Conservation (phyloP, 2,888 invertebrate species). For the Cheilosia scutellata region DNA sequence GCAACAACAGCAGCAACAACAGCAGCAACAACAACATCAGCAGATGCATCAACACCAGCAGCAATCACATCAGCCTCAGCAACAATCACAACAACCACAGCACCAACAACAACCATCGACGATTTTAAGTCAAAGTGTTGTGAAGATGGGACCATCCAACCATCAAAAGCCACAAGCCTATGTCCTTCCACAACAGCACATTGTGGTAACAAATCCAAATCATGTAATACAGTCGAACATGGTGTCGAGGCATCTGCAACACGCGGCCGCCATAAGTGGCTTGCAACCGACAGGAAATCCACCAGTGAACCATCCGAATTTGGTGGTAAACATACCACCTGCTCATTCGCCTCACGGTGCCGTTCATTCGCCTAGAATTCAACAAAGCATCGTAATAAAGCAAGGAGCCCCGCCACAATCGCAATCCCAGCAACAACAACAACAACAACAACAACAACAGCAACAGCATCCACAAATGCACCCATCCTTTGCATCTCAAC, state of each 20-base stretch:
- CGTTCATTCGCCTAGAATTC: slow-evolving; percentile 79
- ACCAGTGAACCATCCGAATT: slow-evolving; percentile 62
- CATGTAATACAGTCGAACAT: slow-evolving; percentile 80
- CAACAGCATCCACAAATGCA: slow-evolving; percentile 62
- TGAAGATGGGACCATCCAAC: slow-evolving; percentile 64
- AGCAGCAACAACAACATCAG: slow-evolving; percentile 74
- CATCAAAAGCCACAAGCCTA: slow-evolving; percentile 68
- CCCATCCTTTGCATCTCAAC: slow-evolving; percentile 33
- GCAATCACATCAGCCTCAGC: slow-evolving; percentile 70
- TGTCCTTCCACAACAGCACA: slow-evolving; percentile 76
- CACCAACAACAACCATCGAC: slow-evolving; percentile 52
- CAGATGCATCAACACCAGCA: slow-evolving; percentile 67
- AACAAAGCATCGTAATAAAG: slow-evolving; percentile 71
- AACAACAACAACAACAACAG: slow-evolving; percentile 70
- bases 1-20: slow-evolving; percentile 77
- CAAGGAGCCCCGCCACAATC: slow-evolving; percentile 56
- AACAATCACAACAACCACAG: slow-evolving; percentile 78
- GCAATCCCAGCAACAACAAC: slow-evolving; percentile 77
- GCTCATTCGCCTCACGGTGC: slow-evolving; percentile 80
- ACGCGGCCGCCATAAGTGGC: slow-evolving; percentile 33
- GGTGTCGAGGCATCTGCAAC: slow-evolving; percentile 62
- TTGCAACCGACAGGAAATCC: slow-evolving; percentile 67
- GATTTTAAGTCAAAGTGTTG: slow-evolving; percentile 55
- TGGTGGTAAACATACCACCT: slow-evolving; percentile 82
- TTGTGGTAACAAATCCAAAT: slow-evolving; percentile 80